Base-by-base conservation (phyloP, 1,140 invertebrate genomes). In the Heliconius melpomene region DNA sequence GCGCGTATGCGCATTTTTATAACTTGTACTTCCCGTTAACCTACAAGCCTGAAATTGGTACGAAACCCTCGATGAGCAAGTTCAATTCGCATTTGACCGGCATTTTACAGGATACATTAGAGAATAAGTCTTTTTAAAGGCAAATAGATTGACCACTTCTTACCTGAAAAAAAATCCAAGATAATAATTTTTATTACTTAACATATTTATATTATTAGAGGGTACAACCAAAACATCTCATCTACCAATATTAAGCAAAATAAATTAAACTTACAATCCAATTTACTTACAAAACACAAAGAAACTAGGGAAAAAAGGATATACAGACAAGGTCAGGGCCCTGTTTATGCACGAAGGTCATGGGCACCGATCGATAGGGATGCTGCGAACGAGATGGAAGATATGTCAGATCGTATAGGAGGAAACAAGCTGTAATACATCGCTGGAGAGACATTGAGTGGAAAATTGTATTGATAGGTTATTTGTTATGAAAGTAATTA, bases 351-450 rank as follows among this genome's bases (percentile, higher is more conserved):
- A 50, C 71, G 80, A 89, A 89, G 90, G 89, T 90, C 91, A 93
- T 89, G 91, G 91, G 80, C 84, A 79, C 57, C 78, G 87, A 92
- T 92, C 91, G 89, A 92, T 92, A 91, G 82, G 87, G 91, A 91
- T 88, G 91, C 91, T 91, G 91, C 74, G 87, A 52, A 72, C n/a
- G 81, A 87, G 36, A 72, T 78, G 80, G 75, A 78, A 66, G 60
- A 66, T 66, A 66, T 23, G 60, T 11, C 60, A 66, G 23, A 26
- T 26, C 26, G 23, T 66, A 29, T 29, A 11, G n/a, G 60, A 66
- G 60, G 60, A 66, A 29, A 9, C 20, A 66, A 66, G 60, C 23
- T 26, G 11, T 29, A 60, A 23, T 16, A 46, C n/a, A n/a, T 60
- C 54, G n/a, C 60, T 16, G 60, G 60, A 26, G 60, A 29, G 26